phyloP scores from a whole-genome alignment of 2,797 vertebrate genomes.

The Erethizon dorsatum region DNA sequence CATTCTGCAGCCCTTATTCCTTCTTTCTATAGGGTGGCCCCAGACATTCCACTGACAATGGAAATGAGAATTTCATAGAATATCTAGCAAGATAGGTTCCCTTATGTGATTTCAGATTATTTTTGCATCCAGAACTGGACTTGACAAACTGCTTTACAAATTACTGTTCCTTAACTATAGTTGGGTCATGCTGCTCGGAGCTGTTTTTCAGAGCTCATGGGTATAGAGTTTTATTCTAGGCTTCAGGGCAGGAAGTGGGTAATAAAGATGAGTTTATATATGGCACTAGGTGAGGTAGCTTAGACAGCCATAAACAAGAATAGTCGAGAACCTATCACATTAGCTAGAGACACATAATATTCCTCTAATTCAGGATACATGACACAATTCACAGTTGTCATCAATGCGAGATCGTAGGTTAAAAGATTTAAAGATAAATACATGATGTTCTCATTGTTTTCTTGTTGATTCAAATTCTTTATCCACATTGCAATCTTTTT shows the following conservation, averaged over 20 bases:
- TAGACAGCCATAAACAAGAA: conserved; percentile 65
- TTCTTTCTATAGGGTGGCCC: not conserved
- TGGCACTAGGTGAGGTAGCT: not conserved
- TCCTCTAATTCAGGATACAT: conserved; percentile 9
- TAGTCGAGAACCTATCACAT: conserved; percentile 35
- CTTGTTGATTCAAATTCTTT: conserved; percentile 22
- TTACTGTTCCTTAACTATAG: conserved; percentile 68
- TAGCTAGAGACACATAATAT: conserved; percentile 37
- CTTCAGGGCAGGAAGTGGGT: conserved; percentile 70
- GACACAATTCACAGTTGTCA: conserved; percentile 31
- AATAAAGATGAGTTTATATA: conserved; percentile 71
- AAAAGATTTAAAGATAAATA: conserved; percentile 48
- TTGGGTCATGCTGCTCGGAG: conserved; percentile 65
- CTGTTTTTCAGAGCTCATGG: conserved; percentile 62
- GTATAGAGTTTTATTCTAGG: conserved; percentile 66
- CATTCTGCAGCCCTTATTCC: not conserved
- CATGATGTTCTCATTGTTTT: not conserved
- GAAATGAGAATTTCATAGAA: not conserved
- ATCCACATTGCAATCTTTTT: not conserved
- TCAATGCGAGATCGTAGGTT: not conserved
- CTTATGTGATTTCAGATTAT: conserved; percentile 40
- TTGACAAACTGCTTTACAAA: conserved; percentile 64
- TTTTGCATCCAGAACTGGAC: conserved; percentile 30
- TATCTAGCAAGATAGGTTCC: conserved; percentile 42
- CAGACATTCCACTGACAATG: not conserved